Conservation (phyloP, 2,888 invertebrate genomes). For the Amphipoea oculea region DNA sequence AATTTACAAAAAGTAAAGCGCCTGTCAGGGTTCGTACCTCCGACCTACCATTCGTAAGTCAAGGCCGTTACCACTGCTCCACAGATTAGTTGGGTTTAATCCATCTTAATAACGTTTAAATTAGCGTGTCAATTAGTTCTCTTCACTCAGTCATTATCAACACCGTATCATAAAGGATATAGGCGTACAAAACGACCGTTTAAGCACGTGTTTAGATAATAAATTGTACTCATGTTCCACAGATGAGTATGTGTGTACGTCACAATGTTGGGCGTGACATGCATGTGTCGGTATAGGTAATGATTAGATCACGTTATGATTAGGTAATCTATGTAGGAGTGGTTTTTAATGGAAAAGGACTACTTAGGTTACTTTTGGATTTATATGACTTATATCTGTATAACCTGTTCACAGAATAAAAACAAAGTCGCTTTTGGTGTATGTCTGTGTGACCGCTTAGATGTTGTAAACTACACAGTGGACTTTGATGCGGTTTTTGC, state of each 20-base stretch:
- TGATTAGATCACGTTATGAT: conserved; percentile 29
- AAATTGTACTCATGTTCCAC: conserved; percentile 9
- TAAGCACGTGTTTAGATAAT: conserved; percentile 37
- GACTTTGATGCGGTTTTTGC: no score
- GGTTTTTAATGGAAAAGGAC: conserved; percentile 14
- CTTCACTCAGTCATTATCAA: conserved; percentile 25
- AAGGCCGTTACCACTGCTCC: neutral
- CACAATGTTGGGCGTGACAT: conserved; percentile 11
- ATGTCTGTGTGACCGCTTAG: no score
- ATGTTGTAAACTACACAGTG: no score
- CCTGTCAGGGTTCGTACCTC: neutral
- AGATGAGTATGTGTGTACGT: conserved; percentile 35
- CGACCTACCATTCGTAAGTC: neutral
- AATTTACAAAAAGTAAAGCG: no score
- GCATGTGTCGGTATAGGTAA: conserved; percentile 1
- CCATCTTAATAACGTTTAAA: conserved; percentile 1
- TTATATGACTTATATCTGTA: neutral
- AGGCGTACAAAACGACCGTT: conserved; percentile 18
- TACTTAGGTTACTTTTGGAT: neutral
- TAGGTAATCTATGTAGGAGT: conserved; percentile 28
- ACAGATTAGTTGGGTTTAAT: conserved; percentile 3
- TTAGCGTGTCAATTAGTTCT: conserved; percentile 15
- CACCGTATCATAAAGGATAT: neutral
- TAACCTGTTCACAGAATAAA: no score
- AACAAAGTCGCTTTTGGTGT: no score